Conservation (phyloP, 2,113 vertebrate species). For the Ictalurus furcatus region DNA sequence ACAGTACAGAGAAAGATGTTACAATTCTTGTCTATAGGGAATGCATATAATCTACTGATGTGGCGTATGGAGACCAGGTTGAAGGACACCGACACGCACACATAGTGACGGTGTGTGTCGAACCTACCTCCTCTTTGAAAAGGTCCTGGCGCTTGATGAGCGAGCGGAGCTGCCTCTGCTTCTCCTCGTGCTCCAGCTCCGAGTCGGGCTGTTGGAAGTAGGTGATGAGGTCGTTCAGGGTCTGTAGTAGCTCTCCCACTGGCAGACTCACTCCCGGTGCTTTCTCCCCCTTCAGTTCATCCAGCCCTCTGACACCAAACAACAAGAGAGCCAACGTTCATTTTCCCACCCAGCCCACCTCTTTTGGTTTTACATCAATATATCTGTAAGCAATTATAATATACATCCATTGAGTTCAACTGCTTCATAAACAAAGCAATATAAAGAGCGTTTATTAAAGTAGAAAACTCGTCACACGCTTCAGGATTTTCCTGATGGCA, state of each 20-base stretch:
- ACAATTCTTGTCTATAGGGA: neutral
- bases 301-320: conserved; percentile 65
- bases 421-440: neutral
- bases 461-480: neutral
- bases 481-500: neutral
- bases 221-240: conserved; percentile 89
- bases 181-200: conserved; percentile 89
- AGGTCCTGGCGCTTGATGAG: conserved; percentile 96
- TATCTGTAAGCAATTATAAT: neutral
- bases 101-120: neutral
- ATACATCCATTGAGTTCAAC: neutral
- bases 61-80: neutral
- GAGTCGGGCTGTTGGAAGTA: conserved; percentile 92
- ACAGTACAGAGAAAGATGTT: neutral
- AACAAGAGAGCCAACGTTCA: neutral
- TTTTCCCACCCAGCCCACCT: neutral
- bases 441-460: neutral
- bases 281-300: conserved; percentile 75
- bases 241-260: conserved; percentile 87
- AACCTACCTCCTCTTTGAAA: conserved; percentile 92
- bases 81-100: neutral
- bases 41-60: neutral
- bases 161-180: conserved; percentile 90
- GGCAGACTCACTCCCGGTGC: conserved; percentile 77
- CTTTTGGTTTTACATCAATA: neutral